Evolutionary conservation across 2,113 vertebrate genomes (phyloP).

Genomic region (Thomomys bottae): DNA sequence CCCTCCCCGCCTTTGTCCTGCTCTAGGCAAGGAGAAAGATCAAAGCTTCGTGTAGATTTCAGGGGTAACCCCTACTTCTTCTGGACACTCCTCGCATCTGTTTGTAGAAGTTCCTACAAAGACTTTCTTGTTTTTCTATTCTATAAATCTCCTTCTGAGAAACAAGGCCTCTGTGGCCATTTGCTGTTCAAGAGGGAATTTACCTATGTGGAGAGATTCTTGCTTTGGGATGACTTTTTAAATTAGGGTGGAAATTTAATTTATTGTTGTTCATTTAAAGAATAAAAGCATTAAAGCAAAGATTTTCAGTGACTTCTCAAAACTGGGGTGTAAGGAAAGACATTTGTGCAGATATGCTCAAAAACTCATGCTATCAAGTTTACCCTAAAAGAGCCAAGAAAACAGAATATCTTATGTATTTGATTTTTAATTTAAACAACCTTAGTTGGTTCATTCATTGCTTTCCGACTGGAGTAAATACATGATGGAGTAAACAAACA

Average conservation of each 20-base stretch:
- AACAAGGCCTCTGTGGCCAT: background rate
- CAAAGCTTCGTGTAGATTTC: constrained; percentile 76
- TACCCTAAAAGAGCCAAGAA: constrained; percentile 5
- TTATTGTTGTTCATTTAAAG: background rate
- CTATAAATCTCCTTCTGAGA: constrained; percentile 54
- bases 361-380: background rate
- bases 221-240: background rate
- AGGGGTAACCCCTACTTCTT: constrained; percentile 55
- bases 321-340: background rate
- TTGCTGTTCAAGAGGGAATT: background rate
- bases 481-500: background rate
- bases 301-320: background rate
- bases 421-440: constrained; percentile 24
- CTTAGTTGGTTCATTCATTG: background rate
- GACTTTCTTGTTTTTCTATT: constrained; percentile 26
- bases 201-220: background rate
- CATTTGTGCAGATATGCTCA: background rate
- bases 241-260: background rate
- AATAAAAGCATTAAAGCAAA: background rate
- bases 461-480: background rate
- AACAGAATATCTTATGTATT: background rate
- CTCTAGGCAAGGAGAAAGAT: constrained; percentile 73
- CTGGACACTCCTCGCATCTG: constrained; percentile 30
- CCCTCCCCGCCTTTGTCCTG: constrained; percentile 73
- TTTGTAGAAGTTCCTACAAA: constrained; percentile 51